These are phyloP conservation scores for Heliconius hewitsoni DNA, from an alignment of 1,140 invertebrate genomes.

Conservation along the genomic window DNA sequence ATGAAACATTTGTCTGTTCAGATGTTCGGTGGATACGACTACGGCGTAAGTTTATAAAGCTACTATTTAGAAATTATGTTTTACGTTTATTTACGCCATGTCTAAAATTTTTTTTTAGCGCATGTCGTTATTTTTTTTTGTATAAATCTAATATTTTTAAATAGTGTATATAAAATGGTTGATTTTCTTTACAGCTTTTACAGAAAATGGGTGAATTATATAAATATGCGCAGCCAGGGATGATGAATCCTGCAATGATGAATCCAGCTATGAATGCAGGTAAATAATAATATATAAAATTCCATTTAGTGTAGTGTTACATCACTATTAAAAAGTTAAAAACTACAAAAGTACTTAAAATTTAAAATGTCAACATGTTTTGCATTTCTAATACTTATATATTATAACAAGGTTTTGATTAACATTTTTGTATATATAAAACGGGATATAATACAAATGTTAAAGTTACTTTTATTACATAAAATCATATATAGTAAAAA, in stretches of 20 bases:
- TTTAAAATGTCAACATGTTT: too few species aligned
- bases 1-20: constrained; percentile 66
- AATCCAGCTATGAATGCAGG: constrained; percentile 68
- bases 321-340: too few species aligned
- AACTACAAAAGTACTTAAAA: too few species aligned
- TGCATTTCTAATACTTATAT: too few species aligned
- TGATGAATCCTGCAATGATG: constrained; percentile 74
- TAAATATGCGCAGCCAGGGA: constrained; percentile 68
- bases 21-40: constrained; percentile 82
- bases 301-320: neutral
- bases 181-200: constrained; percentile 63
- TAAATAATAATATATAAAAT: constrained; percentile 40
- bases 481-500: too few species aligned
- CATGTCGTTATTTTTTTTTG: constrained; percentile 24
- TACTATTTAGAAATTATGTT: constrained; percentile 43
- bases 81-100: constrained; percentile 38
- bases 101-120: constrained; percentile 31
- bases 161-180: neutral
- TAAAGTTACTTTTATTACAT: too few species aligned
- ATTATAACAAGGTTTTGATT: too few species aligned
- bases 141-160: neutral
- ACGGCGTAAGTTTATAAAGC: constrained; percentile 73
- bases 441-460: too few species aligned
- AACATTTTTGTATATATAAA: too few species aligned
- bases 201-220: constrained; percentile 75